A percentile compares a stretch with the other conserved stretches of the same genome.
These are phyloP conservation scores for Tyrophagus putrescentiae DNA, from an alignment of 1,140 invertebrate species.

Conservation along the genomic window DNA sequence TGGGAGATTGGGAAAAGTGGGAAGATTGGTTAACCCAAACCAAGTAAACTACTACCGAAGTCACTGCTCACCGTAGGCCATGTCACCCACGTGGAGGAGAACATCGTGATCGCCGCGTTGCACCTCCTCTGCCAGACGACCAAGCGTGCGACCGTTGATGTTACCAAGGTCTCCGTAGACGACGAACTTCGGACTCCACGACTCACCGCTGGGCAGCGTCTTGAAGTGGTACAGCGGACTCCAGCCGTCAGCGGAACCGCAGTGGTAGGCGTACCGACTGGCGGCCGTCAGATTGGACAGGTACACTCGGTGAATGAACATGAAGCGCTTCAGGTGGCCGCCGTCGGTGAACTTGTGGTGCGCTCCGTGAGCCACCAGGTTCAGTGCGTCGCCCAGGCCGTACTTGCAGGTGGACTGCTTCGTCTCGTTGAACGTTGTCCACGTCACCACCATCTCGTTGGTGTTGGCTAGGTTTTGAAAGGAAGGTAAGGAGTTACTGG, in stretches of 20 bases:
- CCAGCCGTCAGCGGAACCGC: conserved; percentile 24
- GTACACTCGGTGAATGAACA: conserved; percentile 65
- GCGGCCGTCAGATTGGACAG: conserved; percentile 43
- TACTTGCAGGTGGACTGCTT: conserved; percentile 56
- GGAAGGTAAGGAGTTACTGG: conserved; percentile 8
- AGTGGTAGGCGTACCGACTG: conserved; percentile 38
- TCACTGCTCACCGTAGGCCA: too few species aligned
- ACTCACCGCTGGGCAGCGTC: conserved; percentile 13
- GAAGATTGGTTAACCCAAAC: too few species aligned
- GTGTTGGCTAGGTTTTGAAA: conserved; percentile 40
- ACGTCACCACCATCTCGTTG: conserved; percentile 65
- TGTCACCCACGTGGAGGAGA: conserved; percentile 76
- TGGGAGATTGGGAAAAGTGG: too few species aligned
- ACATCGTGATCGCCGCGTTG: conserved; percentile 62
- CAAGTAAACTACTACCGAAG: too few species aligned
- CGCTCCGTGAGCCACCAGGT: conserved; percentile 33
- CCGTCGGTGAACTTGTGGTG: conserved; percentile 61
- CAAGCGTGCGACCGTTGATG: conserved; percentile 61
- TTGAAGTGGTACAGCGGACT: conserved; percentile 22
- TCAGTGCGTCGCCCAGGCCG: conserved; percentile 45
- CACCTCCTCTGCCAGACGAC: conserved; percentile 61
- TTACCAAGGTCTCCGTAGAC: conserved; percentile 84
- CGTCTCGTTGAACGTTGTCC: conserved; percentile 63
- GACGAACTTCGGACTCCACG: conserved; percentile 39
- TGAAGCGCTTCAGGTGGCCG: conserved; percentile 39